Evolutionary conservation across 1,140 invertebrate species (phyloP).

Genomic region (Aradophagus sp.): DNA sequence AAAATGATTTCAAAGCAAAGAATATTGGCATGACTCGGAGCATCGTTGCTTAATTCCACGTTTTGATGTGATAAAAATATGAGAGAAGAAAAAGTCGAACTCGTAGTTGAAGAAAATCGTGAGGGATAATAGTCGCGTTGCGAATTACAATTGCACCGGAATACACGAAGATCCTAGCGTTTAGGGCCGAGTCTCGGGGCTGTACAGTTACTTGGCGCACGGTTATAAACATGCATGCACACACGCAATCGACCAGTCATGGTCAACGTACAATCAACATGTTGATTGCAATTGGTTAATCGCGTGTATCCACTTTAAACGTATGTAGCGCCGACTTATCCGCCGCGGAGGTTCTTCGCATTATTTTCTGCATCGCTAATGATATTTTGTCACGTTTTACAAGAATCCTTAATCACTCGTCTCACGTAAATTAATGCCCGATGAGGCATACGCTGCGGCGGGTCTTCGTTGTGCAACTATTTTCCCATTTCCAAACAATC

Average conservation of each 20-base stretch:
- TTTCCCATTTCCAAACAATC: not conserved
- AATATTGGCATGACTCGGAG: slow-evolving; percentile 16
- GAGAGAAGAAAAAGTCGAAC: slow-evolving; percentile 14
- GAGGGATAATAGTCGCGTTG: slow-evolving; percentile 33
- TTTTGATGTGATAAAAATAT: slow-evolving; percentile 4
- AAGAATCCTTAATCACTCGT: slow-evolving; percentile 44
- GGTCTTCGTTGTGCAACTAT: slow-evolving; percentile 14
- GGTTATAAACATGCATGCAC: slow-evolving; percentile 46
- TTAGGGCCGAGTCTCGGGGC: slow-evolving; percentile 39
- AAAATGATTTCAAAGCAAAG: too few species aligned
- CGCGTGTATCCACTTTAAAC: slow-evolving; percentile 41
- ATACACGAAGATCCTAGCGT: slow-evolving; percentile 29
- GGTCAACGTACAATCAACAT: slow-evolving; percentile 50
- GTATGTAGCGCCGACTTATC: slow-evolving; percentile 27
- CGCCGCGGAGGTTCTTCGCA: slow-evolving; percentile 7
- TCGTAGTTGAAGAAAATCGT: slow-evolving; percentile 28
- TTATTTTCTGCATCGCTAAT: slow-evolving; percentile 42
- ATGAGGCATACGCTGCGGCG: slow-evolving; percentile 17
- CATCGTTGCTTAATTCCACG: slow-evolving; percentile 21
- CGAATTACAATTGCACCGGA: slow-evolving; percentile 33
- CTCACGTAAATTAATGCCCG: slow-evolving; percentile 32
- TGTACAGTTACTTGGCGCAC: slow-evolving; percentile 38
- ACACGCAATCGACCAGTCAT: slow-evolving; percentile 51
- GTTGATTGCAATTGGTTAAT: slow-evolving; percentile 54
- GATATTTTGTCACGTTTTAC: slow-evolving; percentile 54